phyloP scores from a whole-genome alignment of 1,140 invertebrate genomes.

The Cherax quadricarinatus region DNA sequence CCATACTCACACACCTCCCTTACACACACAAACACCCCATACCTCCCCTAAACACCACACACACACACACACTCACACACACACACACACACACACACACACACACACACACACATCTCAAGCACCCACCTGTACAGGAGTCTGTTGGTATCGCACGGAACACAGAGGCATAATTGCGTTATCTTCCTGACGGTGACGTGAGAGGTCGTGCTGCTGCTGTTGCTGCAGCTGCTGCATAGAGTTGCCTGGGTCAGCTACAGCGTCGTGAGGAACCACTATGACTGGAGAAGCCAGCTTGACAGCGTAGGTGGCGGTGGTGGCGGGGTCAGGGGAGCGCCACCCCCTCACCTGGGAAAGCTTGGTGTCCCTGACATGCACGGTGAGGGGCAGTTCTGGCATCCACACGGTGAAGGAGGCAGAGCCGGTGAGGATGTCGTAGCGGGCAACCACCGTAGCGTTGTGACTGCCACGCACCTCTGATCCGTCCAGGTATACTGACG shows the following conservation, averaged over 20 bases:
- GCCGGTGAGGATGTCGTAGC: slow-evolving; percentile 94
- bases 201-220: background rate
- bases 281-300: slow-evolving; percentile 60
- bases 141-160: slow-evolving; percentile 91
- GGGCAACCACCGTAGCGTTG: slow-evolving; percentile 95
- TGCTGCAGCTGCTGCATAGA: no score
- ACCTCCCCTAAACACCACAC: no score
- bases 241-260: background rate
- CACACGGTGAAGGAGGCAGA: slow-evolving; percentile 94
- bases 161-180: slow-evolving; percentile 80
- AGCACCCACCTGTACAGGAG: slow-evolving; percentile 84
- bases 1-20: no score
- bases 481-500: slow-evolving; percentile 96
- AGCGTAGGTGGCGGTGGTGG: slow-evolving; percentile 26
- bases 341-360: slow-evolving; percentile 86
- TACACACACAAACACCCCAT: no score
- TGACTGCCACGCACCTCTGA: slow-evolving; percentile 96
- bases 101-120: no score
- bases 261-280: background rate
- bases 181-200: background rate
- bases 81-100: no score
- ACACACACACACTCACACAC: no score
- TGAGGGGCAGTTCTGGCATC: slow-evolving; percentile 96
- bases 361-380: slow-evolving; percentile 91
- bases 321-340: slow-evolving; percentile 51